phyloP scores from a whole-genome alignment of 2,113 vertebrate species.

The Embiotoca jacksoni region DNA sequence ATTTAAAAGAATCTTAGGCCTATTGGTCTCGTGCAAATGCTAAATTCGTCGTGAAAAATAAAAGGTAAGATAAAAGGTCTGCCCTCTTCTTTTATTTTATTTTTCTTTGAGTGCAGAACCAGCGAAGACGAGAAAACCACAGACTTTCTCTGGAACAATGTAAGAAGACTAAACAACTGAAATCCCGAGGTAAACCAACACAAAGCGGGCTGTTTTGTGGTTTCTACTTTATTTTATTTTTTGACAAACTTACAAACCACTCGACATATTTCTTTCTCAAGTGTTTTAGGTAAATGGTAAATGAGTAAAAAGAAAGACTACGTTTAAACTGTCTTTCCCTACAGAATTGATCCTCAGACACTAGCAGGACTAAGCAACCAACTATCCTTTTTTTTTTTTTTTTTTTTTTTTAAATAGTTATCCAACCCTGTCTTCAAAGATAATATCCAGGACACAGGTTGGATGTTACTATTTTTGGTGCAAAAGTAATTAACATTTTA shows the following conservation, averaged over 20 bases:
- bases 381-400: too few species aligned
- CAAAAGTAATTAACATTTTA: neutral
- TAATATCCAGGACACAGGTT: neutral
- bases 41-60: neutral
- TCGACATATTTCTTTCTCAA: neutral
- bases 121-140: conserved; percentile 35
- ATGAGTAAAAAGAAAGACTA: too few species aligned
- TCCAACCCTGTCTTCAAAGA: too few species aligned
- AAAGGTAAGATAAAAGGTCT: neutral
- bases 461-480: neutral
- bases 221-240: conserved; percentile 21
- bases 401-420: too few species aligned
- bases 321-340: too few species aligned
- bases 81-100: neutral
- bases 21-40: neutral
- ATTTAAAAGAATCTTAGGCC: too few species aligned
- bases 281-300: neutral
- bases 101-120: conserved; percentile 7
- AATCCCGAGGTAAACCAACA: conserved; percentile 44
- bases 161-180: conserved; percentile 61
- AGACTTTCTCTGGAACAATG: conserved; percentile 51
- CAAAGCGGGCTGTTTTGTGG: neutral
- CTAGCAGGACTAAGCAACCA: too few species aligned
- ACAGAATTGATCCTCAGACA: too few species aligned
- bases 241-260: conserved; percentile 24